Base-by-base conservation (phyloP, 2,888 invertebrate genomes). In the Leptopterna dolabrata region DNA sequence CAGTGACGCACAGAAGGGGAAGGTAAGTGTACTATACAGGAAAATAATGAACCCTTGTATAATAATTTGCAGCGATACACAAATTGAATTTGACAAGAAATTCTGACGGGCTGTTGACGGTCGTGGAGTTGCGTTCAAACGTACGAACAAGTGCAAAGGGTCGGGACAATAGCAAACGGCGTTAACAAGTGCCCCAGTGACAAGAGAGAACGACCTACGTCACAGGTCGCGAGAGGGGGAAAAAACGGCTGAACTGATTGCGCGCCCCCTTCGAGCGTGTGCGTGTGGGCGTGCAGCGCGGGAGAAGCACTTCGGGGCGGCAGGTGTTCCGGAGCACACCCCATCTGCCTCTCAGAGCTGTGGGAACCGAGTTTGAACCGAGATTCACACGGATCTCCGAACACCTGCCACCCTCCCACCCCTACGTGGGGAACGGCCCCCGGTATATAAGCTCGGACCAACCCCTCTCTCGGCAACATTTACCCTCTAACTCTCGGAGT, bases 321-420 rank as follows among this genome's bases (percentile, higher is more conserved):
- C 88, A 88, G 88, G 88, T 87, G 87, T 80, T 87, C 78, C 81
- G 84, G 87, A 76, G 45, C 78, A 41, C 86, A 78, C 83, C 76
- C 81, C 87, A 87, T 87, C 88, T 88, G 88, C 88, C 55, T 45
- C 24, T 29, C 73, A 81, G 84, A 76, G 45, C 86, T 87, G 80
- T 89, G 89, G 89, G 88, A 88, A 89, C 89, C 71, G 80, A 86
- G 87, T 82, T 73, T 76, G 41, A 73, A 76, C 80, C 83, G 85
- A 87, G 89, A 89, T 88, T 89, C 88, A 88, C 88, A 88, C 88
- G 89, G 85, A 81, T 41, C 76, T 47, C 76, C 27, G 81, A 86
- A 87, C 88, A 89, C 89, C 89, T 89, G 88, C 88, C 88, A 89
- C 88, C 88, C 88, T 87, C 88, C 85, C 85, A 85, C 85, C 85